A percentile compares a stretch with the other conserved stretches of the same genome.
Evolutionary conservation across 2,797 vertebrate species (phyloP).

Genomic region (Oophaga sylvatica): DNA sequence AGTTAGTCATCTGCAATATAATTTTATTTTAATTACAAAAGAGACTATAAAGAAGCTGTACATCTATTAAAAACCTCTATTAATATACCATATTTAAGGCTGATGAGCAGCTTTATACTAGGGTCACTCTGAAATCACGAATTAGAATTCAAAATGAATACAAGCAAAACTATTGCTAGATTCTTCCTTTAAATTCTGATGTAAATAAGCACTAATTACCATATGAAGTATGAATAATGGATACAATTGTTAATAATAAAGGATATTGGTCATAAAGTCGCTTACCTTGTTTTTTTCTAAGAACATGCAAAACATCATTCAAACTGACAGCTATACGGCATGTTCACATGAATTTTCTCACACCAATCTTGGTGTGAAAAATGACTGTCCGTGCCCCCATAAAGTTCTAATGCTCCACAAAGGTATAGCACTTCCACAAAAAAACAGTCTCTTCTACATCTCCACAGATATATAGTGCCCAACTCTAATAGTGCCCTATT

Average conservation of each 20-base stretch:
- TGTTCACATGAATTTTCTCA: too few species aligned
- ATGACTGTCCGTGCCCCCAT: too few species aligned
- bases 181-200: not conserved
- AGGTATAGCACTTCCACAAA: too few species aligned
- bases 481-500: too few species aligned
- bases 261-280: not conserved
- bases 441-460: too few species aligned
- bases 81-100: not conserved
- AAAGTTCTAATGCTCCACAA: too few species aligned
- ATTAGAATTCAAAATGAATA: not conserved
- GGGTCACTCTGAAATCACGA: too few species aligned
- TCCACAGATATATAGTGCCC: too few species aligned
- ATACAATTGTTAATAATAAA: not conserved
- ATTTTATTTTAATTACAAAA: not conserved
- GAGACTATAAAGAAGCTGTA: not conserved
- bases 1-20: not conserved
- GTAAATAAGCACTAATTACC: not conserved
- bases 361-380: too few species aligned
- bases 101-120: not conserved
- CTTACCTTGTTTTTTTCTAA: too few species aligned
- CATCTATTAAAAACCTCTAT: not conserved
- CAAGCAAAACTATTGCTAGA: not conserved
- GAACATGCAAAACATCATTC: too few species aligned
- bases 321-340: too few species aligned
- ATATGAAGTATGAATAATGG: not conserved